Percentiles rank a stretch among this genome's conserved stretches.
phyloP scores from a whole-genome alignment of 2,113 vertebrate genomes.

The Burhinus oedicnemus region DNA sequence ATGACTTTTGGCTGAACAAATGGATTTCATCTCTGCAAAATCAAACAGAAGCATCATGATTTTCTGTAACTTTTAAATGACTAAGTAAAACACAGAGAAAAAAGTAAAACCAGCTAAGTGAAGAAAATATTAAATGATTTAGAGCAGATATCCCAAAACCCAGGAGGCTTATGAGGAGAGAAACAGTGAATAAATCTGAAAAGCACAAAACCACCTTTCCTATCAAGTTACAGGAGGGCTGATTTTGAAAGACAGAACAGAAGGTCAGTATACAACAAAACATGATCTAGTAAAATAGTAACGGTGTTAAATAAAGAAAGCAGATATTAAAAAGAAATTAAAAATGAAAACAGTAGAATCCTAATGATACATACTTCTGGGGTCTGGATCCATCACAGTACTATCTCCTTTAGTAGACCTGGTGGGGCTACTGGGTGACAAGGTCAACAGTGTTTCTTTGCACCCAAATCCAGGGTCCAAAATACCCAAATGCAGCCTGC shows the following conservation, averaged over 20 bases:
- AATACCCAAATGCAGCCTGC: background rate
- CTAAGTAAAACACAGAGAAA: background rate
- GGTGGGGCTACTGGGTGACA: background rate
- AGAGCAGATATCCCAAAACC: background rate
- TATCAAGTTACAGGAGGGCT: background rate
- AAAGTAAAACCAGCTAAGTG: constrained; percentile 34
- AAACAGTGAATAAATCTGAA: background rate
- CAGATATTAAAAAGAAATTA: background rate
- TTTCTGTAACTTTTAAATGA: constrained; percentile 57
- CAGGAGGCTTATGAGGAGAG: background rate
- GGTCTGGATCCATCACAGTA: background rate
- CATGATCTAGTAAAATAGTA: background rate
- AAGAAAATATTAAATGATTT: constrained; percentile 33
- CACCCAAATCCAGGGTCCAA: background rate
- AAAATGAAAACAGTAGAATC: background rate
- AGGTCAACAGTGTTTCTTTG: background rate
- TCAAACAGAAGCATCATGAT: constrained; percentile 25
- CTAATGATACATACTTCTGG: background rate
- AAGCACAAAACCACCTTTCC: background rate
- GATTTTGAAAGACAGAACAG: constrained; percentile 4
- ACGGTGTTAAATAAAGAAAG: background rate
- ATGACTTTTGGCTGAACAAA: constrained; percentile 37
- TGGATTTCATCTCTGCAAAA: constrained; percentile 47
- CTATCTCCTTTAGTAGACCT: background rate
- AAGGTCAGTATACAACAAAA: background rate